A percentile compares a stretch with the other conserved stretches of the same genome.
phyloP scores from a whole-genome alignment of 2,113 vertebrate genomes.

The Thamnaconus septentrionalis region DNA sequence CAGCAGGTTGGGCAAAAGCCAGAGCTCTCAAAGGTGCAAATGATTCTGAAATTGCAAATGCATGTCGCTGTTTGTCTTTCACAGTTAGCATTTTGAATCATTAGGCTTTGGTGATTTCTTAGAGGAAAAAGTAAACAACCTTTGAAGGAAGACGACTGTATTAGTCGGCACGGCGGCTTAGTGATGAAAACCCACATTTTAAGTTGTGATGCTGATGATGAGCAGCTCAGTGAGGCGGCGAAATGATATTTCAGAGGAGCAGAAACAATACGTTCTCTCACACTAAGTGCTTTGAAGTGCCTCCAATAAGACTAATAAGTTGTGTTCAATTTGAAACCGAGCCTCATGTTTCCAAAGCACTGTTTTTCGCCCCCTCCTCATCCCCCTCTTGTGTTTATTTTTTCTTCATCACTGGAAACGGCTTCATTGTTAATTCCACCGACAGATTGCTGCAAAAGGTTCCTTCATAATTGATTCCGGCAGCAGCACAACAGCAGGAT shows the following conservation, averaged over 20 bases:
- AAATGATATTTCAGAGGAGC: too few relatives aligned
- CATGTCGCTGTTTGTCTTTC: not conserved
- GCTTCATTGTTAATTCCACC: slow-evolving; percentile 26
- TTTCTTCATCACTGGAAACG: slow-evolving; percentile 14
- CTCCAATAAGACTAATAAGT: slow-evolving; percentile 18
- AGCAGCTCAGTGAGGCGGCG: not conserved
- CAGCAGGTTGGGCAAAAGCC: too few relatives aligned
- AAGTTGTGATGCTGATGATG: not conserved
- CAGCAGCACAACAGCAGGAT: slow-evolving; percentile 23
- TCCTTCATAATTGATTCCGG: slow-evolving; percentile 31
- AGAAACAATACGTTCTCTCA: too few relatives aligned
- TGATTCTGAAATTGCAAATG: not conserved
- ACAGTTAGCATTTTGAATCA: not conserved
- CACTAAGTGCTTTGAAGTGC: not conserved
- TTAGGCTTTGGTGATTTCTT: too few relatives aligned
- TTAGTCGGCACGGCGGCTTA: too few relatives aligned
- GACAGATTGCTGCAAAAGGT: slow-evolving; percentile 51
- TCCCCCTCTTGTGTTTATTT: not conserved
- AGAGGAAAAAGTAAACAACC: too few relatives aligned
- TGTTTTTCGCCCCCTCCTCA: not conserved
- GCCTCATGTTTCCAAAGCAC: slow-evolving; percentile 7
- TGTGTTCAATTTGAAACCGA: not conserved
- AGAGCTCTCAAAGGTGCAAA: not conserved
- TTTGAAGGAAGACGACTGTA: too few relatives aligned
- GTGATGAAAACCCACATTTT: not conserved